A percentile compares a stretch with the other conserved stretches of the same genome.
phyloP scores from a whole-genome alignment of 2,888 invertebrate species.

The Pyrochroa serraticornis region DNA sequence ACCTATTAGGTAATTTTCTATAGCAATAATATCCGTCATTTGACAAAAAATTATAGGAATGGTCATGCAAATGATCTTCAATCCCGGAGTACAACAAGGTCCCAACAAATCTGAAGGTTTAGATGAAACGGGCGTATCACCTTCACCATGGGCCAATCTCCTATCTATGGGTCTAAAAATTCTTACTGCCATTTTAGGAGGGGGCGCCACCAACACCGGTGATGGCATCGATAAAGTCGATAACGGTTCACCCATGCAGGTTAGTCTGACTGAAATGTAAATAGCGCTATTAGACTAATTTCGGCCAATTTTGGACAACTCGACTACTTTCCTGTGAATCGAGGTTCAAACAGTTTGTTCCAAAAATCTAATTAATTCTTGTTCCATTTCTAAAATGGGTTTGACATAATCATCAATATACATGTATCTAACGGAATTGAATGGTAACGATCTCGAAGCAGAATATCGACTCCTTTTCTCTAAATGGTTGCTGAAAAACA shows the following conservation, averaged over 20 bases:
- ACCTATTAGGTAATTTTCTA: constrained; percentile 71
- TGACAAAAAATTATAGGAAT: constrained; percentile 61
- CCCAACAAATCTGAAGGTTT: constrained; percentile 82
- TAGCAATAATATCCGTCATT: neutral
- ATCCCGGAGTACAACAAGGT: constrained; percentile 67
- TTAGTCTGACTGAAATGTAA: constrained; percentile 54
- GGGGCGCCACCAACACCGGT: constrained; percentile 70
- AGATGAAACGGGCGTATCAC: constrained; percentile 70
- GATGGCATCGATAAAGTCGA: constrained; percentile 92
- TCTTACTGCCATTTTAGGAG: constrained; percentile 81
- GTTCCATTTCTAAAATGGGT: too few relatives aligned
- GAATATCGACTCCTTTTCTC: too few relatives aligned
- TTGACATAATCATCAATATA: too few relatives aligned
- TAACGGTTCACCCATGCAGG: constrained; percentile 89
- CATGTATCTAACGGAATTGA: too few relatives aligned
- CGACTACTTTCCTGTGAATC: neutral
- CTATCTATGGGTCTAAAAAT: constrained; percentile 86
- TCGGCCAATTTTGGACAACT: neutral
- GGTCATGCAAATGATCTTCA: constrained; percentile 88
- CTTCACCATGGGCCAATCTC: constrained; percentile 88
- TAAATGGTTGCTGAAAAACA: too few relatives aligned
- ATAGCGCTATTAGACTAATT: neutral
- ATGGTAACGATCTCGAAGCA: too few relatives aligned
- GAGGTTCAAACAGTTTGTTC: too few relatives aligned
- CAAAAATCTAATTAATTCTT: too few relatives aligned